Evolutionary conservation across 2,113 vertebrate genomes (phyloP).

Genomic region (Paratilapia polleni): DNA sequence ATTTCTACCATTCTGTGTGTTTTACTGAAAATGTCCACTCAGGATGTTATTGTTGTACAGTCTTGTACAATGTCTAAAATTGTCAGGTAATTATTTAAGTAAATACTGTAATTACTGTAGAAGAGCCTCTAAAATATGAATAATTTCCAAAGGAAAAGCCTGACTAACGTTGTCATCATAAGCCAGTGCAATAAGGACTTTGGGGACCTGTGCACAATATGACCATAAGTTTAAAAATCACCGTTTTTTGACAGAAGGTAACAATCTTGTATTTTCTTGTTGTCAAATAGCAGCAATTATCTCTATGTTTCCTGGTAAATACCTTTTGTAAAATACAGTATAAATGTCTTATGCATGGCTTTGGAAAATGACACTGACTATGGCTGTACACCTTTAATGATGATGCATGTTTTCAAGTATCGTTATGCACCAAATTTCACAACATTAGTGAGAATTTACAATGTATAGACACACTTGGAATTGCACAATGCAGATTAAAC

Average conservation of each 20-base stretch:
- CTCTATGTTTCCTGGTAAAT: constrained; percentile 20
- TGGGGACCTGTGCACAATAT: constrained; percentile 11
- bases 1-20: constrained; percentile 5
- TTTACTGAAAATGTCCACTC: background rate
- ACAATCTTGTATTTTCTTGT: background rate
- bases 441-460: constrained; percentile 12
- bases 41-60: background rate
- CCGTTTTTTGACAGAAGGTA: background rate
- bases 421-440: constrained; percentile 20
- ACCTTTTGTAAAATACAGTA: constrained; percentile 8
- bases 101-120: background rate
- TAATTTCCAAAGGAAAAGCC: background rate
- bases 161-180: constrained; percentile 6
- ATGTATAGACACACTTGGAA: constrained; percentile 41
- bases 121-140: background rate
- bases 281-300: background rate
- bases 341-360: constrained; percentile 40
- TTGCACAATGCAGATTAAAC: constrained; percentile 58
- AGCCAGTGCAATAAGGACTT: constrained; percentile 20
- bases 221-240: background rate
- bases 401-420: background rate
- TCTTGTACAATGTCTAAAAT: constrained; percentile 2
- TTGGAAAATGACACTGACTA: constrained; percentile 21
- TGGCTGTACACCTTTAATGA: background rate
- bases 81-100: background rate